Percentiles rank a stretch among this genome's conserved stretches.
Conservation (phyloP, 1,140 invertebrate genomes). For the Tetraneura akinire region DNA sequence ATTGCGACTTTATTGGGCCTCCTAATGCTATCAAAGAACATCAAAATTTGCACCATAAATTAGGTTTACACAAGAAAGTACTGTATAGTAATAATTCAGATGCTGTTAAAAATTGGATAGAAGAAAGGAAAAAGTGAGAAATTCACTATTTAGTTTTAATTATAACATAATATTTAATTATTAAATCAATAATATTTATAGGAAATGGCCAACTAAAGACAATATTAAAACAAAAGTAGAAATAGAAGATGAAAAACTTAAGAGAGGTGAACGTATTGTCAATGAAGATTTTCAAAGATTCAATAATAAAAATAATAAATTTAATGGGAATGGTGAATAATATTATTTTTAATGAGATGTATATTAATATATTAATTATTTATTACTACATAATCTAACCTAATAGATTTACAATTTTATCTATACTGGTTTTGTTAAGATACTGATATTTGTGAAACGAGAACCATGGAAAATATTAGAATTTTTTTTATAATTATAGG, state of each 20-base stretch:
- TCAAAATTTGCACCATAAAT: conserved; percentile 49
- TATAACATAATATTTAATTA: neutral
- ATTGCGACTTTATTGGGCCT: conserved; percentile 42
- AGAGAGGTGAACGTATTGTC: conserved; percentile 43
- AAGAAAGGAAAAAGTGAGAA: conserved; percentile 42
- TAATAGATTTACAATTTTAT: no score
- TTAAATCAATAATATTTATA: neutral
- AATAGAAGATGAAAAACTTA: conserved; percentile 34
- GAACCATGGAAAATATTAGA: no score
- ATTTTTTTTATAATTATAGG: no score
- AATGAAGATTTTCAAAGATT: conserved; percentile 44
- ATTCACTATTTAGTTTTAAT: neutral
- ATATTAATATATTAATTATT: no score
- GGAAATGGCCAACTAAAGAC: conserved; percentile 50
- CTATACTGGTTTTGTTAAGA: no score
- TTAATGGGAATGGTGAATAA: neutral
- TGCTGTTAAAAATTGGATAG: conserved; percentile 39
- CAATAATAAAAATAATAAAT: conserved; percentile 47
- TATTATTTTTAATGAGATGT: neutral
- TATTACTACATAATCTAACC: no score
- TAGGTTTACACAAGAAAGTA: conserved; percentile 34
- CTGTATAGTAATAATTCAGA: conserved; percentile 44
- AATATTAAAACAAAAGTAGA: neutral
- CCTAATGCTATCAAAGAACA: conserved; percentile 40
- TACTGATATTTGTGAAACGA: no score